Evolutionary conservation across 2,797 vertebrate genomes (phyloP).

Genomic region (Gymnoscopelus braueri): DNA sequence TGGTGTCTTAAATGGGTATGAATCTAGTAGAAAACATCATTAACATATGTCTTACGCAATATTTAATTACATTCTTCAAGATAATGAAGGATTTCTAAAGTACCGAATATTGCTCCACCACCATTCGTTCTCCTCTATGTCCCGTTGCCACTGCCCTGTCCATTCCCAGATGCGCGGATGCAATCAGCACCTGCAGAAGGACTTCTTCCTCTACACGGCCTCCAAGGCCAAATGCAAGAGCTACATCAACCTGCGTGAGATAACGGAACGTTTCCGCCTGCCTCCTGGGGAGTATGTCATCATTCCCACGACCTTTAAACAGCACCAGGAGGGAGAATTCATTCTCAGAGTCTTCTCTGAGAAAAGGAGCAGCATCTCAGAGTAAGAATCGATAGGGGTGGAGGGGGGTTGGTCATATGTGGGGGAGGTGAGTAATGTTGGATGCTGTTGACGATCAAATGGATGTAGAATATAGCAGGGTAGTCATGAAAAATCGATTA

Average conservation of each 20-base stretch:
- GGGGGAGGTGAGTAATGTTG: neutral
- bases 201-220: constrained; percentile 95
- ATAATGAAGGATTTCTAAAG: no score
- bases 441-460: constrained; percentile 7
- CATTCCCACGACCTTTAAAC: constrained; percentile 92
- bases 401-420: neutral
- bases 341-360: constrained; percentile 98
- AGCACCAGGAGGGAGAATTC: constrained; percentile 94
- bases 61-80: no score
- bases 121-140: no score
- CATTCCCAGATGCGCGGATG: constrained; percentile 85
- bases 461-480: constrained; percentile 1
- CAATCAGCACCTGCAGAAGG: constrained; percentile 91
- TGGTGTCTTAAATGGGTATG: no score
- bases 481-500: neutral
- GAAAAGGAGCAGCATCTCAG: constrained; percentile 91
- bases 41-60: no score
- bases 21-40: no score
- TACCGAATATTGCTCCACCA: no score
- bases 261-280: constrained; percentile 91
- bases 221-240: constrained; percentile 92
- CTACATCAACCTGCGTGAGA: constrained; percentile 96
- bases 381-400: constrained; percentile 83
- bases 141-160: neutral
- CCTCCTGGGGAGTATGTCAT: constrained; percentile 93